A percentile compares a stretch with the other conserved stretches of the same genome.
Conservation (phyloP, 2,888 invertebrate species). For the Leptinotarsa haldemani region DNA sequence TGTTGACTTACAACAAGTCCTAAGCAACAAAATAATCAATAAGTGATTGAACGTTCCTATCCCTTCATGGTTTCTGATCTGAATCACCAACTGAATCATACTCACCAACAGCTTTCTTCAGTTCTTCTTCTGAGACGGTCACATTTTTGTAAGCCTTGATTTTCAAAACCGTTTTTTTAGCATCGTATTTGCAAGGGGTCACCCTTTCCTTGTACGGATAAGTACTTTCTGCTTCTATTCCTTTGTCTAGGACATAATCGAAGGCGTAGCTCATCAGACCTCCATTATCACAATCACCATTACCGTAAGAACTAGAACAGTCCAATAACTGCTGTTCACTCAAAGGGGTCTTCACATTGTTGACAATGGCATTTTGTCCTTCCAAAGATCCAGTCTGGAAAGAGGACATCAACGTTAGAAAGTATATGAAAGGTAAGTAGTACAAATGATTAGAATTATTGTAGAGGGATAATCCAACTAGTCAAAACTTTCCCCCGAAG, state of each 20-base stretch:
- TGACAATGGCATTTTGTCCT: conserved; percentile 19
- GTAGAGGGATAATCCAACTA: too few relatives aligned
- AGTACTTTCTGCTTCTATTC: not conserved
- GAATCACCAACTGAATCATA: not conserved
- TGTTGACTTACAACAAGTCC: too few relatives aligned
- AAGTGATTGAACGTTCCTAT: too few relatives aligned
- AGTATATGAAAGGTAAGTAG: not conserved
- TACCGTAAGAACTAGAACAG: conserved; percentile 12
- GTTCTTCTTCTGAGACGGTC: not conserved
- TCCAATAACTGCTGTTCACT: conserved; percentile 10
- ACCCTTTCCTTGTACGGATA: not conserved
- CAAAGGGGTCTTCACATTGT: conserved; percentile 1
- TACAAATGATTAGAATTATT: too few relatives aligned
- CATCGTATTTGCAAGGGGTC: not conserved
- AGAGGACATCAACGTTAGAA: not conserved
- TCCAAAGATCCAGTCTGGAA: conserved; percentile 16
- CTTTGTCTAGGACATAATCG: conserved; percentile 3
- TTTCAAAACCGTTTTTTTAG: conserved; percentile 2
- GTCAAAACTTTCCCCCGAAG: too few relatives aligned
- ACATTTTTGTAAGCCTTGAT: not conserved
- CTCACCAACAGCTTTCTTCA: conserved; percentile 16
- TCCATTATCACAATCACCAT: not conserved
- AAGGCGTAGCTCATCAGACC: not conserved
- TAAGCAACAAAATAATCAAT: too few relatives aligned
- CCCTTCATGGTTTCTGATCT: too few relatives aligned